These are phyloP conservation scores for Anniella stebbinsi DNA, from an alignment of 2,797 vertebrate species.

Conservation along the genomic window DNA sequence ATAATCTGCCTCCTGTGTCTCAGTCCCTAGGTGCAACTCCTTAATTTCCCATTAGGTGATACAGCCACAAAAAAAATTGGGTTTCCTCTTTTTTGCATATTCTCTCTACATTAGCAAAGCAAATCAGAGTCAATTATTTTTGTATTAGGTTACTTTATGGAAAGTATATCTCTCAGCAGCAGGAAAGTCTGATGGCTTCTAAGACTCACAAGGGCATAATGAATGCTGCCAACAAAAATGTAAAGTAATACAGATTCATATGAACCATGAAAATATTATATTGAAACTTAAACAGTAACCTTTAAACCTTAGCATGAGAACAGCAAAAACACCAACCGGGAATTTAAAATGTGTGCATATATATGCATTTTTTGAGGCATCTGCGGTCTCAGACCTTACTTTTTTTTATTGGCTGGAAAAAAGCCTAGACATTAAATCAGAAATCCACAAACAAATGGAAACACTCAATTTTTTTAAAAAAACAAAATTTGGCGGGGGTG, in stretches of 20 bases:
- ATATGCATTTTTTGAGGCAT: conserved; percentile 46
- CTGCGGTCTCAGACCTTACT: conserved; percentile 55
- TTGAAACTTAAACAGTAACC: conserved; percentile 76
- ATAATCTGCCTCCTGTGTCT: conserved; percentile 44
- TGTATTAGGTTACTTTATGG: conserved; percentile 75
- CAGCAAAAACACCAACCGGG: conserved; percentile 64
- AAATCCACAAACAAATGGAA: conserved; percentile 67
- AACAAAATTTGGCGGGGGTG: no score
- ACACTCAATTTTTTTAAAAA: conserved; percentile 47
- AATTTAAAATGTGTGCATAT: conserved; percentile 38
- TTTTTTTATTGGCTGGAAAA: conserved; percentile 44
- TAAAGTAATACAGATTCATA: conserved; percentile 82
- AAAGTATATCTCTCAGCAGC: conserved; percentile 77
- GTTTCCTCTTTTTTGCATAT: conserved; percentile 51
- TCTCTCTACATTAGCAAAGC: conserved; percentile 70
- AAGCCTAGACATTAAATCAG: conserved; percentile 63
- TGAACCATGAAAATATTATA: conserved; percentile 80
- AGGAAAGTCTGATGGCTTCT: conserved; percentile 77
- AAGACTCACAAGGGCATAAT: conserved; percentile 76
- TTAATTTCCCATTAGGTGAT: conserved; percentile 56
- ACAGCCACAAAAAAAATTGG: conserved; percentile 40
- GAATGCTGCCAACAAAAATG: conserved; percentile 81
- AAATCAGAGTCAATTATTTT: conserved; percentile 78
- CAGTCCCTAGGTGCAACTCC: conserved; percentile 32
- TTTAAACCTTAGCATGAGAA: conserved; percentile 75